Base-by-base conservation (phyloP, 2,888 invertebrate species). In the Megaustenia siamemsis region DNA sequence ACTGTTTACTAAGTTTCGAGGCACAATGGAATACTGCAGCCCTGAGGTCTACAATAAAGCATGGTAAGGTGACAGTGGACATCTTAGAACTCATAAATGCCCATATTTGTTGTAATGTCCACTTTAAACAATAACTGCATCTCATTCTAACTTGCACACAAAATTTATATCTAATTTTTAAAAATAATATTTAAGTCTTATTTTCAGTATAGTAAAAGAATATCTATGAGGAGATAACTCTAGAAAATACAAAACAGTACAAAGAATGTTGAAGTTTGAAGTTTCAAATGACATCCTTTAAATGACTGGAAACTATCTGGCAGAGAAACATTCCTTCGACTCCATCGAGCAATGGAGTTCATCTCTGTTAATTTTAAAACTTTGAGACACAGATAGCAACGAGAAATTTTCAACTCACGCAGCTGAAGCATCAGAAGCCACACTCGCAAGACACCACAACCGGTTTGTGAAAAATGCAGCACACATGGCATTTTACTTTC, bases 261-360 rank as follows among this genome's bases (percentile, higher is more conserved):
- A 97, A 92, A 95, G 95, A 73, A 98, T 98, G 98, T 96, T 98
- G 92, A 95, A 60, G 5, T 86, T 60, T 49, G 85, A 86, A 73
- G 79, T 82, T 1, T 45, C 28, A 6, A 56, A 56, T 8, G n/a
- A 94, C 97, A 77, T 94, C 96, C 95, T 38, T 90, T 89, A 81
- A 85, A 78, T 80, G 85, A 77, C 69, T 89, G 83, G 73, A 86
- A 86, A 91, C 96, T 96, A 4, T 98, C 97, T 0, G 98, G 98
- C 6, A 96, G 97, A 86, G 95, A 98, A 87, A 98, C 98, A 5
- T 95, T 98, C 91, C 95, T 99, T 43, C 95, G 98, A 88, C 95
- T 99, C 82, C 98, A 98, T 94, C 95, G 98, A 93, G 98, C 98
- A 15, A 95, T 98, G 92, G 98, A 98, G 94, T 99, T 99, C 94